Evolutionary conservation across 2,888 invertebrate species (phyloP), one percentile per base, ranked within the genome.

Genomic region (Hermaeophaga mercurialis): DNA sequence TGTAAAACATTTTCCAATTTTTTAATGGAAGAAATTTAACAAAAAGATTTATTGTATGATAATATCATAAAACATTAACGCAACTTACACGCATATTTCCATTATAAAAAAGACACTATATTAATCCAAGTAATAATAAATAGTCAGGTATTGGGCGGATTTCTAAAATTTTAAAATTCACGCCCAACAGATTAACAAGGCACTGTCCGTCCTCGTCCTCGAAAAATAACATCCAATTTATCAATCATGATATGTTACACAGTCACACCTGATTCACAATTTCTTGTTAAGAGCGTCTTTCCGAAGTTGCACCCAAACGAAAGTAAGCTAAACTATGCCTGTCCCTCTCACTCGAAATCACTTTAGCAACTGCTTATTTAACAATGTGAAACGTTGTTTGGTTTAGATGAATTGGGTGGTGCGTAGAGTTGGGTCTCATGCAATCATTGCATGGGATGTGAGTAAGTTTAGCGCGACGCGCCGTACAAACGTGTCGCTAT

Each of bases 11-110:
- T n/a, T n/a, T n/a, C n/a, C n/a, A n/a, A n/a, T n/a, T n/a, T n/a
- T n/a, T n/a, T n/a, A n/a, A n/a, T n/a, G n/a, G n/a, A n/a, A n/a
- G n/a, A n/a, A n/a, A n/a, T n/a, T n/a, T n/a, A n/a, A n/a, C n/a
- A n/a, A n/a, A n/a, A n/a, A n/a, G n/a, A n/a, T n/a, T n/a, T n/a
- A n/a, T n/a, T n/a, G n/a, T n/a, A n/a, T n/a, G n/a, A n/a, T n/a
- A n/a, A n/a, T n/a, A n/a, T n/a, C n/a, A n/a, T n/a, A n/a, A n/a
- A n/a, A 22, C 7, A 28, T 28, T 7, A 28, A 28, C 11, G 3
- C 3, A 52, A 67, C 74, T 74, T 70, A 74, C 74, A 70, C 66
- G 71, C 74, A 74, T 73, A 67, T 70, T 73, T 69, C 74, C 74
- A 74, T 74, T 22, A 43, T 43, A 41, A 50, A 49, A 11, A 11